These are phyloP conservation scores for Capreolus pygargus DNA, from an alignment of 2,113 vertebrate genomes.

Conservation along the genomic window DNA sequence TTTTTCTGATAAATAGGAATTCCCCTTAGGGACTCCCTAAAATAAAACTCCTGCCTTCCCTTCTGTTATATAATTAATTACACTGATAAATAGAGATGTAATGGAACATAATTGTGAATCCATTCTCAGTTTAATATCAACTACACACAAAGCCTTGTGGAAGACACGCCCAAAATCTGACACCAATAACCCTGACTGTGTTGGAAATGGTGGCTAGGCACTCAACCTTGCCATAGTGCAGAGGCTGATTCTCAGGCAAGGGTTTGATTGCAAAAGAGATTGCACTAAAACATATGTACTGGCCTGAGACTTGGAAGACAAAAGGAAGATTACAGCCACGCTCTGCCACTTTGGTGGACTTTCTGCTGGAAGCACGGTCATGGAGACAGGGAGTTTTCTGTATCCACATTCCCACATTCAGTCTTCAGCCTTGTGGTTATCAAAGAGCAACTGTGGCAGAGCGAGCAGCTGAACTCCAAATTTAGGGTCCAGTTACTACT, in stretches of 20 bases:
- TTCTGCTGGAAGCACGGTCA: not conserved
- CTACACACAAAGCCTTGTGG: not conserved
- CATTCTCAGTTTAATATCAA: not conserved
- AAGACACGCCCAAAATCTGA: not conserved
- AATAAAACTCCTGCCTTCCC: conserved; percentile 20
- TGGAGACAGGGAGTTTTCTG: not conserved
- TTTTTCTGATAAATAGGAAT: conserved; percentile 65
- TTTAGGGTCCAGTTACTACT: not conserved
- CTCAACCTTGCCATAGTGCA: not conserved
- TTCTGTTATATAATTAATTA: conserved; percentile 54
- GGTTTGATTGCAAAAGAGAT: not conserved
- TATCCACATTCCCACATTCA: not conserved
- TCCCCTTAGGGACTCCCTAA: conserved; percentile 62
- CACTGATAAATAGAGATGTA: not conserved
- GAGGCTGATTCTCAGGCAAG: not conserved
- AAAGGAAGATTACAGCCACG: not conserved
- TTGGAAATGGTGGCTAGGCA: not conserved
- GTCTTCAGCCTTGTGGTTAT: not conserved
- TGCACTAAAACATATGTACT: not conserved
- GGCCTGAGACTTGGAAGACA: not conserved
- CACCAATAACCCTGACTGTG: not conserved
- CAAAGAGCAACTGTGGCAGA: not conserved
- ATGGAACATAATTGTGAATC: not conserved
- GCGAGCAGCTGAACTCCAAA: not conserved
- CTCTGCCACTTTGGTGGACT: not conserved